Conservation (phyloP, 2,888 invertebrate species). For the Volucella inflata region DNA sequence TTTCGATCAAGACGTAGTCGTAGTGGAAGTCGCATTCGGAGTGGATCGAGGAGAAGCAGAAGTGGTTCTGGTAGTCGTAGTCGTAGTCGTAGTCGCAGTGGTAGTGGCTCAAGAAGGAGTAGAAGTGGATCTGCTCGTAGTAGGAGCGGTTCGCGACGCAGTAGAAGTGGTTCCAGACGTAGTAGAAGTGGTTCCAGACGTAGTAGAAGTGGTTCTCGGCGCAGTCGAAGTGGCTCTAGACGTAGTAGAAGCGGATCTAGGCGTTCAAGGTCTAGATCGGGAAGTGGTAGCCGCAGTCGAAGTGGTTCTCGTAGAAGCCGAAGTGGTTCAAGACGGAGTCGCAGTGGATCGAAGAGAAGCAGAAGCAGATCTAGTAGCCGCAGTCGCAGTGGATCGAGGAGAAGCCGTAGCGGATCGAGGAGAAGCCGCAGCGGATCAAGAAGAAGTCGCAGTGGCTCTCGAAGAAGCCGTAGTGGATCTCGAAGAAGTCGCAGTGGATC, state of each 20-base stretch:
- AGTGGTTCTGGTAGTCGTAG: slow-evolving; percentile 78
- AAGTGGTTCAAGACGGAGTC: slow-evolving; percentile 78
- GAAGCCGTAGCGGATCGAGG: slow-evolving; percentile 72
- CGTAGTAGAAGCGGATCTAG: slow-evolving; percentile 68
- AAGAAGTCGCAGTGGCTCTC: slow-evolving; percentile 77
- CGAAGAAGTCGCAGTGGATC: slow-evolving; percentile 77
- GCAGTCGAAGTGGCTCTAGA: slow-evolving; percentile 76
- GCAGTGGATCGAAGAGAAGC: slow-evolving; percentile 76
- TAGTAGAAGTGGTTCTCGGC: slow-evolving; percentile 54
- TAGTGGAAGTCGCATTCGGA: slow-evolving; percentile 72
- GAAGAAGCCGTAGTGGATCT: slow-evolving; percentile 71
- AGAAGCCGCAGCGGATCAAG: slow-evolving; percentile 73
- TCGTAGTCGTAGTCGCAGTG: slow-evolving; percentile 78
- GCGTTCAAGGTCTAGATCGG: slow-evolving; percentile 77
- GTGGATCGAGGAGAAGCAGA: slow-evolving; percentile 71
- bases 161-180: slow-evolving; percentile 78
- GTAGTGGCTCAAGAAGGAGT: slow-evolving; percentile 70
- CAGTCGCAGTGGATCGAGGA: slow-evolving; percentile 55
- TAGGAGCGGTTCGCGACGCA: slow-evolving; percentile 61
- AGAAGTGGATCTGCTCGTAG: slow-evolving; percentile 63
- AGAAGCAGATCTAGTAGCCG: slow-evolving; percentile 77
- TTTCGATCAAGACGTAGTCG: slow-evolving; percentile 64
- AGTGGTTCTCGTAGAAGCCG: slow-evolving; percentile 77
- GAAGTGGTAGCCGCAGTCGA: slow-evolving; percentile 78
- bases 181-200: slow-evolving; percentile 72